phyloP scores from a whole-genome alignment of 2,888 invertebrate genomes.

The Automeris io region DNA sequence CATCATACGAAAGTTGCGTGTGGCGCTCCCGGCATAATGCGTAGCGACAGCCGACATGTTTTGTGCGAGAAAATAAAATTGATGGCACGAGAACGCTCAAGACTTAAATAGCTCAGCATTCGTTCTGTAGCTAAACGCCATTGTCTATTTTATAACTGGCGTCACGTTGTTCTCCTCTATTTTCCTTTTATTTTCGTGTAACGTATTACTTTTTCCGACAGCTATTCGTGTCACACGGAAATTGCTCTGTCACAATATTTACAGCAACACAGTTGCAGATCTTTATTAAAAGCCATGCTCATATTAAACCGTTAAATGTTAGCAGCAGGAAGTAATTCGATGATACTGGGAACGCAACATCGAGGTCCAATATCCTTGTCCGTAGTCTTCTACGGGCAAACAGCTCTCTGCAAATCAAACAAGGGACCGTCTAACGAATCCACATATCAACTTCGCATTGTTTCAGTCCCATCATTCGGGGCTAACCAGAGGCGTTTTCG shows the following conservation, averaged over 20 bases:
- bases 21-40: constrained; percentile 67
- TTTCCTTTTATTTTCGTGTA: constrained; percentile 54
- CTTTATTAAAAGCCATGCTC: constrained; percentile 48
- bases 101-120: constrained; percentile 70
- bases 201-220: constrained; percentile 62
- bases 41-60: constrained; percentile 74
- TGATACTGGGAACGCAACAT: constrained; percentile 49
- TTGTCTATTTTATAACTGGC: constrained; percentile 71
- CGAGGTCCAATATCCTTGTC: constrained; percentile 65
- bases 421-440: constrained; percentile 66
- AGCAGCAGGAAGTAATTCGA: constrained; percentile 61
- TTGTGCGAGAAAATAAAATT: constrained; percentile 77
- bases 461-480: constrained; percentile 66
- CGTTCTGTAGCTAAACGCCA: constrained; percentile 68
- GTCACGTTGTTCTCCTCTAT: constrained; percentile 45
- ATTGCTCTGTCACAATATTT: constrained; percentile 51
- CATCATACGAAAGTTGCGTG: constrained; percentile 68
- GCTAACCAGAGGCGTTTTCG: constrained; percentile 75
- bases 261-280: constrained; percentile 29
- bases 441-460: constrained; percentile 75
- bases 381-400: constrained; percentile 65
- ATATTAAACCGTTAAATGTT: constrained; percentile 40
- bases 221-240: constrained; percentile 53
- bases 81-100: constrained; percentile 63
- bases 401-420: constrained; percentile 75